phyloP scores from a whole-genome alignment of 2,888 invertebrate genomes.

The Tillus elongatus region DNA sequence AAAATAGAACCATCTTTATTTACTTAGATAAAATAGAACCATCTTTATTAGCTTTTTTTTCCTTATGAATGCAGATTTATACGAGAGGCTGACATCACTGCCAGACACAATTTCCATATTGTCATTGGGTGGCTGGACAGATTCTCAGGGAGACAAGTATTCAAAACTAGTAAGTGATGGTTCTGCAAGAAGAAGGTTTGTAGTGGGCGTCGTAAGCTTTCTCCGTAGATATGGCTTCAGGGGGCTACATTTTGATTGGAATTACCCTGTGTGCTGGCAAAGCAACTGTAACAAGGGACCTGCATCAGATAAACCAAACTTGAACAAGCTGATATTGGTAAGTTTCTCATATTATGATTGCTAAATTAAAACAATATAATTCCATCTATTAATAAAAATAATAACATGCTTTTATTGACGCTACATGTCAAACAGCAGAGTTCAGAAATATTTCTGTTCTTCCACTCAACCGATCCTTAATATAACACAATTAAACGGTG shows the following conservation, averaged over 20 bases:
- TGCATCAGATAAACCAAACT: slow-evolving; percentile 66
- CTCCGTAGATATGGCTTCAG: slow-evolving; percentile 67
- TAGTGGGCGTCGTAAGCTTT: slow-evolving; percentile 60
- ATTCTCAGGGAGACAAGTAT: slow-evolving; percentile 81
- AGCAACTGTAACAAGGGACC: slow-evolving; percentile 79
- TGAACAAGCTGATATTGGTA: slow-evolving; percentile 65
- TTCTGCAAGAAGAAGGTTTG: slow-evolving; percentile 59
- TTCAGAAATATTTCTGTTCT: no score
- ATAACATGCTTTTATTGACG: no score
- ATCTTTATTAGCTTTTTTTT: no score
- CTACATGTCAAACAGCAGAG: no score
- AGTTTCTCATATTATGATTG: no score
- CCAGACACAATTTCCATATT: slow-evolving; percentile 59
- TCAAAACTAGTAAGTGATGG: slow-evolving; percentile 65
- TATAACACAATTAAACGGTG: no score
- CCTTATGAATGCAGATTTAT: slow-evolving; percentile 71
- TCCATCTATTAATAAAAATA: no score
- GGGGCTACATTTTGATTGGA: slow-evolving; percentile 89
- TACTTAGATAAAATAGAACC: no score
- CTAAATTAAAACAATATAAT: no score
- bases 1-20: no score
- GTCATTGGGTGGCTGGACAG: slow-evolving; percentile 93
- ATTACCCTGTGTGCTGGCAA: slow-evolving; percentile 90
- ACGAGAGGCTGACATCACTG: slow-evolving; percentile 65
- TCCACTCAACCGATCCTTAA: no score